Percentiles rank a stretch among this genome's conserved stretches.
phyloP scores from a whole-genome alignment of 2,113 vertebrate species.

The Mohoua ochrocephala region DNA sequence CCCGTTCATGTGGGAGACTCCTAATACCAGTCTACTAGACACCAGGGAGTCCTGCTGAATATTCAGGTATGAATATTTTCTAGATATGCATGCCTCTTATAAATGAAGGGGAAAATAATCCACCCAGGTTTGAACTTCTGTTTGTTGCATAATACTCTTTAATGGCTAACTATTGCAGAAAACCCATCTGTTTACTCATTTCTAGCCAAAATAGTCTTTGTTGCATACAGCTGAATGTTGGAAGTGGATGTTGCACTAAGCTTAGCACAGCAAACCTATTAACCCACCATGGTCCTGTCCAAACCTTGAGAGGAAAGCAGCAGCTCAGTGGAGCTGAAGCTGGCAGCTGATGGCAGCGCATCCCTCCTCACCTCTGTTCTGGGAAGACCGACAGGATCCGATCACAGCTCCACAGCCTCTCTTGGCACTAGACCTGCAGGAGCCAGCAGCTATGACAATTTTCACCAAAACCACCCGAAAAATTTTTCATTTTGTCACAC shows the following conservation, averaged over 20 bases:
- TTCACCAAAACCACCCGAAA: background rate
- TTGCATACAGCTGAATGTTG: background rate
- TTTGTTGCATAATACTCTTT: background rate
- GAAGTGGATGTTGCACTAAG: background rate
- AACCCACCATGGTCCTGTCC: background rate
- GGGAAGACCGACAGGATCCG: rapidly evolving
- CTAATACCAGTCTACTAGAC: background rate
- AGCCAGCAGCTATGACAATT: background rate
- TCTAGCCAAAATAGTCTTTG: background rate
- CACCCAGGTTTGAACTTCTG: background rate
- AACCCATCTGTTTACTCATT: background rate
- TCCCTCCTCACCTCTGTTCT: background rate
- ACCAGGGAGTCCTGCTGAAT: background rate
- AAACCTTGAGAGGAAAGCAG: background rate
- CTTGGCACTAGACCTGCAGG: background rate
- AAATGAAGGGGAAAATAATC: background rate
- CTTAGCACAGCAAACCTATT: background rate
- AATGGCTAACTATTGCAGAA: background rate
- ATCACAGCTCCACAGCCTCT: no score
- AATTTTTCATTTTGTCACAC: background rate
- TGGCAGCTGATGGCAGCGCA: background rate
- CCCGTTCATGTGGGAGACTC: background rate
- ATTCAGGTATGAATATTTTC: background rate
- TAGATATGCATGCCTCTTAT: background rate
- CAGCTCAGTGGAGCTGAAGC: background rate